Evolutionary conservation across 2,113 vertebrate genomes (phyloP).

Genomic region (Cavia porcellus): DNA sequence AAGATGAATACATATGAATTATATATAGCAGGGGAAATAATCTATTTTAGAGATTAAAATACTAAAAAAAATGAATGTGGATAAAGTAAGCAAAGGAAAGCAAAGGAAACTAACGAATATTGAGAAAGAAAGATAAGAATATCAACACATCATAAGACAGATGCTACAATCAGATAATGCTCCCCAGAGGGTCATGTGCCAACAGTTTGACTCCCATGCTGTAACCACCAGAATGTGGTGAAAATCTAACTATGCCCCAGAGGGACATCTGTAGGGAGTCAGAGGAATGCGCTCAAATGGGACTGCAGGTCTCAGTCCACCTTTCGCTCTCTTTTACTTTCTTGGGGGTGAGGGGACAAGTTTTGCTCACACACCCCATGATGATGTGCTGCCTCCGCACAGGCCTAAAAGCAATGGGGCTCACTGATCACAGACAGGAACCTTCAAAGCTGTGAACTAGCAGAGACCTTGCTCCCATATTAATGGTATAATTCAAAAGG

Average conservation of each 20-base stretch:
- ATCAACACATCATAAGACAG: background rate
- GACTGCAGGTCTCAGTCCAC: no score
- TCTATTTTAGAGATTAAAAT: background rate
- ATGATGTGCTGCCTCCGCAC: background rate
- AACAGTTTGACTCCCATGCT: background rate
- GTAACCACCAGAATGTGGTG: background rate
- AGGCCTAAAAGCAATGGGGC: background rate
- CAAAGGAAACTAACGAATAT: background rate
- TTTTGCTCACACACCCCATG: no score
- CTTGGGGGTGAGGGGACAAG: no score
- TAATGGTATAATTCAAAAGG: background rate
- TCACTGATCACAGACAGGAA: background rate
- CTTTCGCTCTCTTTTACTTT: background rate
- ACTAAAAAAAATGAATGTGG: background rate
- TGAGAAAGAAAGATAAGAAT: background rate
- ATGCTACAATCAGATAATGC: background rate
- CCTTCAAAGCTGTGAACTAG: background rate
- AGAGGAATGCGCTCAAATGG: rapidly evolving
- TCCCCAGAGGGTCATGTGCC: background rate
- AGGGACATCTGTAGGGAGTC: background rate
- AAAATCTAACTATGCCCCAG: background rate
- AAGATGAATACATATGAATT: background rate
- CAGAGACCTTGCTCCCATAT: background rate
- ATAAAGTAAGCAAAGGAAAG: background rate
- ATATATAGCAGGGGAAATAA: background rate